Evolutionary conservation across 2,113 vertebrate genomes (phyloP).

Genomic region (Oreochromis tanganicae): DNA sequence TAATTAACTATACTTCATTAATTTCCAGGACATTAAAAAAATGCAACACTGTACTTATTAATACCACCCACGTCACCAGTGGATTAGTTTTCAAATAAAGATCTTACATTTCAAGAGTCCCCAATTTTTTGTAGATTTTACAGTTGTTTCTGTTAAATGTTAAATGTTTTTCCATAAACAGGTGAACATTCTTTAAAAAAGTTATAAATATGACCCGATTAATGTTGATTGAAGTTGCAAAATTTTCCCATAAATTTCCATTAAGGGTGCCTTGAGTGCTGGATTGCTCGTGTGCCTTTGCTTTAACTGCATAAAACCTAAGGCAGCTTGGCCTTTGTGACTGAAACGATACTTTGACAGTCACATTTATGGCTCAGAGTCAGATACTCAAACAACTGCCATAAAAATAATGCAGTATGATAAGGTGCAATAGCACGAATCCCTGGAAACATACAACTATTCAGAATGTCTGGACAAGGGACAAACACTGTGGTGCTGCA

Average conservation of each 20-base stretch:
- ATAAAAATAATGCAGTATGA: fast-evolving
- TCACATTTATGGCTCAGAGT: background rate
- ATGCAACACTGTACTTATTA: background rate
- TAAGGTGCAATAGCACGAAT: background rate
- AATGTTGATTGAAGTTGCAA: background rate
- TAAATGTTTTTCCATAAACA: background rate
- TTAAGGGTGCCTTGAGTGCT: background rate
- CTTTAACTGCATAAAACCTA: fast-evolving
- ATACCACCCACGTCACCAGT: fast-evolving
- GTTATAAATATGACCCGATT: background rate
- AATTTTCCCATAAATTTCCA: background rate
- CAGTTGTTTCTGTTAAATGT: background rate
- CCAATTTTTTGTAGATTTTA: fast-evolving
- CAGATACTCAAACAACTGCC: background rate
- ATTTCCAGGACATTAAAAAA: background rate
- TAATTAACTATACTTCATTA: background rate
- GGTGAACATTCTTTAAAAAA: background rate
- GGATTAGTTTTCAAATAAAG: background rate
- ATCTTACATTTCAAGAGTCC: background rate
- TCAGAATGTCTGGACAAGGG: background rate
- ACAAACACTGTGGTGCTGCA: background rate
- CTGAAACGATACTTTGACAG: background rate
- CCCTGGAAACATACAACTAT: background rate
- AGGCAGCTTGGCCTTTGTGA: background rate
- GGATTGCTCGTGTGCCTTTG: fast-evolving